Percentiles rank a stretch among this genome's conserved stretches.
These are phyloP conservation scores for Sparus aurata DNA, from an alignment of 2,797 vertebrate species.

Conservation along the genomic window DNA sequence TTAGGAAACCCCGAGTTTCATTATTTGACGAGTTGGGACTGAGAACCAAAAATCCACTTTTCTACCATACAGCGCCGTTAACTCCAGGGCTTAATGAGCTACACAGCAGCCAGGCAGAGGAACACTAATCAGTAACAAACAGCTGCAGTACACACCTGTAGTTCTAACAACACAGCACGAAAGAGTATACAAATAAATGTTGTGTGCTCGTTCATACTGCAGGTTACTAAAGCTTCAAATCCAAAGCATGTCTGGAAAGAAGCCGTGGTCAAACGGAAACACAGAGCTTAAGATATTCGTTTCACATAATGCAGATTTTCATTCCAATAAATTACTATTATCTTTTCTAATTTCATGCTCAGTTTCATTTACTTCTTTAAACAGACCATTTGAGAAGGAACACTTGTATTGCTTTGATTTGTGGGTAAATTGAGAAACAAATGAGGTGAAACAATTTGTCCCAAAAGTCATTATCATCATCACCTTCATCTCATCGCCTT, in stretches of 20 bases:
- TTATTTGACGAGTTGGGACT: too few relatives aligned
- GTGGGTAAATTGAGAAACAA: slow-evolving; percentile 17
- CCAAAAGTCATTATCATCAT: background rate
- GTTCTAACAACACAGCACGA: too few relatives aligned
- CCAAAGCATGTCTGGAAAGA: background rate
- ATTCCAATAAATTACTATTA: background rate
- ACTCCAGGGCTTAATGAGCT: too few relatives aligned
- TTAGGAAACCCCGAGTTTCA: too few relatives aligned
- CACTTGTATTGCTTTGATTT: slow-evolving; percentile 16
- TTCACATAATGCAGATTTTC: background rate
- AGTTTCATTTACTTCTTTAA: slow-evolving; percentile 4
- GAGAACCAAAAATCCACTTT: too few relatives aligned
- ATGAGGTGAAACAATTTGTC: slow-evolving; percentile 27
- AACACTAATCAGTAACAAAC: too few relatives aligned
- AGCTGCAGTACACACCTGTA: too few relatives aligned
- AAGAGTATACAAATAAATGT: too few relatives aligned
- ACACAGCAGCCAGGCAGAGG: too few relatives aligned
- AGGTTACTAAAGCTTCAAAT: background rate
- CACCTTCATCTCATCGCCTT: background rate
- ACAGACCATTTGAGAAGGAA: slow-evolving; percentile 1
- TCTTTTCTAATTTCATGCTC: slow-evolving; percentile 37
- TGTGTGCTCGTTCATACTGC: background rate
- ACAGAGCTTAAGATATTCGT: background rate
- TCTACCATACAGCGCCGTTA: too few relatives aligned
- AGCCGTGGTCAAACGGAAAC: background rate